phyloP scores from a whole-genome alignment of 1,140 invertebrate species.

The Anoplolepis gracilipes region DNA sequence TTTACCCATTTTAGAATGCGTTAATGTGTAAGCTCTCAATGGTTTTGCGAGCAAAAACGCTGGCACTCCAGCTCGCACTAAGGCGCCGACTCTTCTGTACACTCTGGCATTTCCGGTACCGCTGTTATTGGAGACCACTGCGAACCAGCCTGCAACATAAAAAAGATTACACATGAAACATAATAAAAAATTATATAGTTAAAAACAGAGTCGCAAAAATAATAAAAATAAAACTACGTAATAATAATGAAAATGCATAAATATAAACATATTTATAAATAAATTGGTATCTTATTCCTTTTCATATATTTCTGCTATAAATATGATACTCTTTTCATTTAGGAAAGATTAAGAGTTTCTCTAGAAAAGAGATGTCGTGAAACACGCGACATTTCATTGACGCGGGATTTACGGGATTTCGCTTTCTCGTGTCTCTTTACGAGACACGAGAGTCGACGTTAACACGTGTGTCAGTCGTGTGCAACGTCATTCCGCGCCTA shows the following conservation, averaged over 20 bases:
- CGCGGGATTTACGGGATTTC: conserved; percentile 45
- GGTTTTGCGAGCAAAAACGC: conserved; percentile 83
- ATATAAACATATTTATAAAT: too few species aligned
- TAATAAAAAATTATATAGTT: not conserved
- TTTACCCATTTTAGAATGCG: conserved; percentile 84
- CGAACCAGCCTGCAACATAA: conserved; percentile 85
- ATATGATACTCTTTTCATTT: not conserved
- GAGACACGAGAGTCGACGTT: conserved; percentile 10
- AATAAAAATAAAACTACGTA: conserved; percentile 43
- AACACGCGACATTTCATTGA: not conserved
- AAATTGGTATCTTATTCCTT: not conserved
- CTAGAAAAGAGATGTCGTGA: not conserved
- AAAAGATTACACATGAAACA: not conserved
- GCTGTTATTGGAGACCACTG: conserved; percentile 84
- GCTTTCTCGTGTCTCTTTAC: conserved; percentile 64
- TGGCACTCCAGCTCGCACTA: conserved; percentile 83
- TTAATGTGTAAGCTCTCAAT: conserved; percentile 82
- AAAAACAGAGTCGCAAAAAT: not conserved
- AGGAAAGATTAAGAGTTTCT: not conserved
- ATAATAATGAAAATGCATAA: conserved; percentile 10
- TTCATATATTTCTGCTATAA: not conserved
- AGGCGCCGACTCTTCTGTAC: conserved; percentile 82
- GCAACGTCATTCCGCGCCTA: conserved; percentile 36
- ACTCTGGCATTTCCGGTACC: conserved; percentile 83
- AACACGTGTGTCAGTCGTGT: conserved; percentile 39